Evolutionary conservation across 2,888 invertebrate genomes (phyloP).

Genomic region (Xylocampa areola): DNA sequence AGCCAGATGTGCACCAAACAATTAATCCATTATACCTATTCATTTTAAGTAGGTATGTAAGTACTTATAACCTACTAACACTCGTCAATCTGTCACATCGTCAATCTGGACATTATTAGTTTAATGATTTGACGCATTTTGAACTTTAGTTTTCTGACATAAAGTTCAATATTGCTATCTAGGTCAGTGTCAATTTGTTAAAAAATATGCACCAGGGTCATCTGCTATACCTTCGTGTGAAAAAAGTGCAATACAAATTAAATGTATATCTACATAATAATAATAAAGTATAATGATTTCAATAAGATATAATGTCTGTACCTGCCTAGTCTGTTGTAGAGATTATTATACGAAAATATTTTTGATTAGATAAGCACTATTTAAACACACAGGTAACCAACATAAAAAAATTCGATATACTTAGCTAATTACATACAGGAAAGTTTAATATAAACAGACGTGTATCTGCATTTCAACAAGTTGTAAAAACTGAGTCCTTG

Average conservation of each 20-base stretch:
- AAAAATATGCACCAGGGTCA: conserved; percentile 16
- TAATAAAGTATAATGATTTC: too few species aligned
- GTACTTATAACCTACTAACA: conserved; percentile 45
- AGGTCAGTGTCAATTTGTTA: conserved; percentile 10
- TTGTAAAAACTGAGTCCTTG: conserved; percentile 5
- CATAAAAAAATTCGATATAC: conserved; percentile 11
- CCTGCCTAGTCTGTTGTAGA: background rate
- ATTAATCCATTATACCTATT: conserved; percentile 48
- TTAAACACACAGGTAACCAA: conserved; percentile 26
- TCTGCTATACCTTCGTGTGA: background rate
- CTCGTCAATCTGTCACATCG: conserved; percentile 56
- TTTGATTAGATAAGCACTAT: conserved; percentile 28
- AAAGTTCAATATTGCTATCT: conserved; percentile 14
- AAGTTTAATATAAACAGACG: conserved; percentile 25
- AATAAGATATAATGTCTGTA: too few species aligned
- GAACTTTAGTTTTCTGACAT: conserved; percentile 4
- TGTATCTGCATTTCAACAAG: conserved; percentile 5
- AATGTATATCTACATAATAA: too few species aligned
- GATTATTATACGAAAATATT: background rate
- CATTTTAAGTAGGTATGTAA: too few species aligned
- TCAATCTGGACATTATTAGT: conserved; percentile 19
- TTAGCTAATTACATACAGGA: conserved; percentile 24
- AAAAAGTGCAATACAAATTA: background rate
- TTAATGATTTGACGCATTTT: conserved; percentile 24
- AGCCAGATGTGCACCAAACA: conserved; percentile 52